A percentile compares a stretch with the other conserved stretches of the same genome.
These are phyloP conservation scores for Leptopilina clavipes DNA, from an alignment of 1,140 invertebrate genomes.

Conservation along the genomic window DNA sequence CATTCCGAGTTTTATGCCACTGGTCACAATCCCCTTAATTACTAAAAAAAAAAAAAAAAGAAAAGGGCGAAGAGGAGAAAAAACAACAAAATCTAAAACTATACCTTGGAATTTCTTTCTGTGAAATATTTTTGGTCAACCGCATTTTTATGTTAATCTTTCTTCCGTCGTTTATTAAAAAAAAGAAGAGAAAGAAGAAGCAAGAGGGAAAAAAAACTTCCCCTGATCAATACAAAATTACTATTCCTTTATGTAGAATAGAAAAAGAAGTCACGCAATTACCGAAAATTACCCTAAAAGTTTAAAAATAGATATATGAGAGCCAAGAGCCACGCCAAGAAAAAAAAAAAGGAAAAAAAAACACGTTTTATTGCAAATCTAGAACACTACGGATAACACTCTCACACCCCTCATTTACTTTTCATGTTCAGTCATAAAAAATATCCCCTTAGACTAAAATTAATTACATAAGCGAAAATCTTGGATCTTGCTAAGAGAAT, in stretches of 20 bases:
- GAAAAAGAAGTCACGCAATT: constrained; percentile 18
- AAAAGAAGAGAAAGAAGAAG: too few species aligned
- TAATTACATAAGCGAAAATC: neutral
- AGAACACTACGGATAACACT: neutral
- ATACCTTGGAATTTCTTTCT: neutral
- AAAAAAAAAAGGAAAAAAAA: neutral
- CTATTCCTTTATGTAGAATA: constrained; percentile 13
- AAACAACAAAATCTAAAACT: neutral
- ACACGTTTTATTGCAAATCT: neutral
- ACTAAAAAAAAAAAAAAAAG: neutral
- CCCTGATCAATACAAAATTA: constrained; percentile 23
- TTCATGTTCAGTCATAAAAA: neutral
- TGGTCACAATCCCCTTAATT: neutral
- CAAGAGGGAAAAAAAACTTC: too few species aligned
- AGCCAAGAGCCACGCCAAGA: constrained; percentile 7
- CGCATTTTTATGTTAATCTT: neutral
- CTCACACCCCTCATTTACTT: neutral
- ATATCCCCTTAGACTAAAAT: neutral
- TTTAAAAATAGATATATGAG: constrained; percentile 20
- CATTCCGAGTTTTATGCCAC: too few species aligned
- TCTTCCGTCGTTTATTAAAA: neutral
- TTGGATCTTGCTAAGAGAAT: too few species aligned
- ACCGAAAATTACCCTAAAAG: constrained; percentile 23
- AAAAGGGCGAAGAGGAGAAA: neutral
- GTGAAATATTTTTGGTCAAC: neutral